phyloP scores from a whole-genome alignment of 2,888 invertebrate genomes.

The Elmis aenea region DNA sequence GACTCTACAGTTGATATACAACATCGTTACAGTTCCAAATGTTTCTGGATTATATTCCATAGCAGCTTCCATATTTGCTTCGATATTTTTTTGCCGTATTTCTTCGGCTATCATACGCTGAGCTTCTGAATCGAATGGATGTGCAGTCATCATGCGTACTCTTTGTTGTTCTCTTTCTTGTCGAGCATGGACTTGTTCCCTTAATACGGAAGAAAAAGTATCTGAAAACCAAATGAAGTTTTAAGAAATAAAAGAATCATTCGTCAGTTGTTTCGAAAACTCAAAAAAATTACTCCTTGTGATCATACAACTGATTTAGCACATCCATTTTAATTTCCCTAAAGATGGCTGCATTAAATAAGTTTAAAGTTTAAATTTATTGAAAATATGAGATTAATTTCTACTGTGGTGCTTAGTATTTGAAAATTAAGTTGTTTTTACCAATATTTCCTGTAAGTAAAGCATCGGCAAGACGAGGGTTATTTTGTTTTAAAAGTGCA shows the following conservation, averaged over 20 bases:
- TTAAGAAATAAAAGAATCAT: not conserved
- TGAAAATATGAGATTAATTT: no score
- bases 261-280: no score
- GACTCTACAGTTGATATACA: conserved; percentile 94
- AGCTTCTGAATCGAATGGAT: conserved; percentile 94
- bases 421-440: conserved; percentile 37
- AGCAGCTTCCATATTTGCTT: conserved; percentile 97
- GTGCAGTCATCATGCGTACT: conserved; percentile 83
- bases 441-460: conserved; percentile 77
- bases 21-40: conserved; percentile 96
- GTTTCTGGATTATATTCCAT: conserved; percentile 99
- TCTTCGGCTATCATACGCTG: conserved; percentile 94
- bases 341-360: no score
- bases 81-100: conserved; percentile 92
- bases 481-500: conserved; percentile 86
- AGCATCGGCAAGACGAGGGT: conserved; percentile 88
- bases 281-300: no score
- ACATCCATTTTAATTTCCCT: no score
- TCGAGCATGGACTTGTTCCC: conserved; percentile 76
- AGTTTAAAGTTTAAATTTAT: no score
- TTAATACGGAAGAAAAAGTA: conserved; percentile 70
- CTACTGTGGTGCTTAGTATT: no score
- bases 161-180: conserved; percentile 79
- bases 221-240: conserved; percentile 54
- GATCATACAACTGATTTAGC: no score